Conservation (phyloP, 2,113 vertebrate genomes). For the Neomonachus schauinslandi region DNA sequence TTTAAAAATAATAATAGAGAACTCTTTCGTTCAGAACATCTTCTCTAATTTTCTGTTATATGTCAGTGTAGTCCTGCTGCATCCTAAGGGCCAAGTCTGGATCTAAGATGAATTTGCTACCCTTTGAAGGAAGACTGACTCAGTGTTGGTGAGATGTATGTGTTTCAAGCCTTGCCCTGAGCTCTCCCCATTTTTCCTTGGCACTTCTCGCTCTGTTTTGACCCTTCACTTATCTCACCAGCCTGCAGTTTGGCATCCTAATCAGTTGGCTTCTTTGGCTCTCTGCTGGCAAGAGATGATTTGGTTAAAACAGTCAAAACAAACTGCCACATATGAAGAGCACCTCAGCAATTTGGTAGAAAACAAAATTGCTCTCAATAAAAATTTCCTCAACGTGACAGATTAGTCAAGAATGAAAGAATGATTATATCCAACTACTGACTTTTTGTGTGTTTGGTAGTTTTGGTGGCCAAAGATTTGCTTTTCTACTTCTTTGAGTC, state of each 20-base stretch:
- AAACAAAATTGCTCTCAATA: slow-evolving; percentile 51
- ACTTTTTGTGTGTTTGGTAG: neutral
- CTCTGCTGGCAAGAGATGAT: slow-evolving; percentile 45
- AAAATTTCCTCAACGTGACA: slow-evolving; percentile 9
- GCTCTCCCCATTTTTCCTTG: neutral
- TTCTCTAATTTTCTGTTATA: neutral
- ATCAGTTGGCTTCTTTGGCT: slow-evolving; percentile 28
- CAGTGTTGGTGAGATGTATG: neutral
- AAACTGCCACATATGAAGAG: too few species aligned
- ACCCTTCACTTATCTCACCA: slow-evolving; percentile 7
- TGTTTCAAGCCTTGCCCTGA: neutral
- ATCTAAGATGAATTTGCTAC: neutral
- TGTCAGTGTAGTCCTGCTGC: neutral
- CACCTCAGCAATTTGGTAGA: neutral
- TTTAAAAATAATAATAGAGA: neutral
- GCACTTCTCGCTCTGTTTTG: neutral
- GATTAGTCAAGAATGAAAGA: slow-evolving; percentile 21
- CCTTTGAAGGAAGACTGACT: neutral
- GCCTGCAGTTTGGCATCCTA: neutral
- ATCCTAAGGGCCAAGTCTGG: neutral
- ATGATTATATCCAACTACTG: neutral
- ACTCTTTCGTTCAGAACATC: neutral
- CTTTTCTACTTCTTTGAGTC: neutral
- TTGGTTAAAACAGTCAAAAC: neutral
- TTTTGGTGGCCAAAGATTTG: slow-evolving; percentile 4